Evolutionary conservation across 2,888 invertebrate genomes (phyloP).

Genomic region (Pristionchus maxplancki): DNA sequence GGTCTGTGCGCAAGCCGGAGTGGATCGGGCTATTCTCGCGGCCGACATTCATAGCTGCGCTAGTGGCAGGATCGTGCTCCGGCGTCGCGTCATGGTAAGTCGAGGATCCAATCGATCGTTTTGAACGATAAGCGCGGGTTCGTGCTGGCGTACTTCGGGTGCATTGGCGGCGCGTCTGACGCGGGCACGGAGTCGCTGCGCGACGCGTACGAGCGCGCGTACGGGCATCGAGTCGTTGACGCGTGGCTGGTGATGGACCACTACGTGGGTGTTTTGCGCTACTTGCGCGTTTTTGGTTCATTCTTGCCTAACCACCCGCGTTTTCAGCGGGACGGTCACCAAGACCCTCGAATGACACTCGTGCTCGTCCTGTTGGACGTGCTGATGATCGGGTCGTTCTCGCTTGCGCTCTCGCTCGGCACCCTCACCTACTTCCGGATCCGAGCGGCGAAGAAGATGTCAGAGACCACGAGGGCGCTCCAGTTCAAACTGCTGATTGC

Average conservation of each 20-base stretch:
- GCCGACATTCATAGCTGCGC: not conserved
- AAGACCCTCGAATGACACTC: no score
- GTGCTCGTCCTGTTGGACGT: not conserved
- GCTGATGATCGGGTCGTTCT: not conserved
- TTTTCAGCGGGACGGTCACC: not conserved
- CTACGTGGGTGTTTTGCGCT: not conserved
- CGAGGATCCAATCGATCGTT: not conserved
- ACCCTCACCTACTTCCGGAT: not conserved
- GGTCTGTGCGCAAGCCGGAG: not conserved
- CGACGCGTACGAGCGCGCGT: not conserved
- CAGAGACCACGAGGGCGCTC: not conserved
- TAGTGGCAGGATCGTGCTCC: not conserved
- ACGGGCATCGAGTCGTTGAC: not conserved
- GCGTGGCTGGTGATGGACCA: constrained; percentile 1
- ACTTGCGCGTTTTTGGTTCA: no score
- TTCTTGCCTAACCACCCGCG: not conserved
- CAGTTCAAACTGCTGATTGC: not conserved
- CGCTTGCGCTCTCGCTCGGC: not conserved
- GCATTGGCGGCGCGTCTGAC: not conserved
- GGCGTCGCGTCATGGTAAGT: not conserved
- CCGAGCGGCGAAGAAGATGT: not conserved
- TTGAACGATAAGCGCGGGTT: not conserved
- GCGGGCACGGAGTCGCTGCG: not conserved
- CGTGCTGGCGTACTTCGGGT: not conserved
- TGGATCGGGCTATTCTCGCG: not conserved